phyloP scores from a whole-genome alignment of 2,113 vertebrate genomes.

The Siniperca knerii region DNA sequence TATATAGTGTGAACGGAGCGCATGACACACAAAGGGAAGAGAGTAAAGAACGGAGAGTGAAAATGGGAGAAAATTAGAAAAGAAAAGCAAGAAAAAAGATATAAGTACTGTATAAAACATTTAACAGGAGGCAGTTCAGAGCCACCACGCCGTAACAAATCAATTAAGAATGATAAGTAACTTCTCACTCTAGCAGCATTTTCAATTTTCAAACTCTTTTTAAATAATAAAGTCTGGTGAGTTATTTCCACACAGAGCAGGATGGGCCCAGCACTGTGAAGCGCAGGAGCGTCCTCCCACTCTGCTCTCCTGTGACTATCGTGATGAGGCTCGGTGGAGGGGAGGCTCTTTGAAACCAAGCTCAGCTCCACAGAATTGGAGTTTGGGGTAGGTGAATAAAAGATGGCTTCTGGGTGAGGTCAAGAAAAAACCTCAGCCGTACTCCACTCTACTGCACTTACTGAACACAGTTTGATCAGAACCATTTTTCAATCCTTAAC shows the following conservation, averaged over 20 bases:
- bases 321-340: slow-evolving; percentile 6
- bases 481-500: neutral
- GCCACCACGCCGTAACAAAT: slow-evolving; percentile 25
- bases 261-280: neutral
- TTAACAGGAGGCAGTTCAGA: slow-evolving; percentile 1
- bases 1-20: neutral
- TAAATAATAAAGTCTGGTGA: neutral
- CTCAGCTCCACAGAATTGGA: slow-evolving; percentile 11
- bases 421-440: neutral
- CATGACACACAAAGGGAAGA: neutral
- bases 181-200: slow-evolving; percentile 23
- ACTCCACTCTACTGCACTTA: neutral
- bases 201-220: slow-evolving; percentile 37
- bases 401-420: slow-evolving; percentile 12
- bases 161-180: slow-evolving; percentile 44
- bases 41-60: neutral
- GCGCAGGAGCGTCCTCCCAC: slow-evolving; percentile 3
- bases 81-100: neutral
- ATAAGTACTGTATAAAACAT: neutral
- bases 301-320: slow-evolving; percentile 16
- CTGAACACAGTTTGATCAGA: neutral
- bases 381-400: neutral
- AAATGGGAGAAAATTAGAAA: slow-evolving; percentile 9
- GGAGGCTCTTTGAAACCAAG: slow-evolving; percentile 18
- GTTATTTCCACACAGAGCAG: slow-evolving; percentile 3